Conservation (phyloP, 2,797 vertebrate genomes). For the Staurois parvus region DNA sequence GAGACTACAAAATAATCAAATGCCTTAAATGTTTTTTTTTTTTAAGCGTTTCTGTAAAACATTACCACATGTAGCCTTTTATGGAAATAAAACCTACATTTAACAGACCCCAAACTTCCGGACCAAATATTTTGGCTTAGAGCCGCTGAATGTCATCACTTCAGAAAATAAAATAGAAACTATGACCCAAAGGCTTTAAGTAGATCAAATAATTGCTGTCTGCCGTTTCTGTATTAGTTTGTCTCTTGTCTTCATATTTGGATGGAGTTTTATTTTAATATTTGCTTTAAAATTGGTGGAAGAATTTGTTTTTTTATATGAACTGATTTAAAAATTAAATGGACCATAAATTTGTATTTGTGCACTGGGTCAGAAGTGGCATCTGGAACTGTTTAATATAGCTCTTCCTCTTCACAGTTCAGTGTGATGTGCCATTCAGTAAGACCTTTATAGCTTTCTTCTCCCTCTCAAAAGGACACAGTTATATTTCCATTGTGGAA, state of each 20-base stretch:
- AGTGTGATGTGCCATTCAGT: neutral
- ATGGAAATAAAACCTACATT: slow-evolving; percentile 36
- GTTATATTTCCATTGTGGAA: no score
- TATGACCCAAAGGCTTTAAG: neutral
- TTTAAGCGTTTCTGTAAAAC: slow-evolving; percentile 23
- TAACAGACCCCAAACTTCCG: slow-evolving; percentile 34
- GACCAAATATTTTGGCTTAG: slow-evolving; percentile 16
- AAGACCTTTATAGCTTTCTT: neutral
- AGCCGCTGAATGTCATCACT: slow-evolving; percentile 19
- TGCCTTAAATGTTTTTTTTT: slow-evolving; percentile 8
- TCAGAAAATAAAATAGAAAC: slow-evolving; percentile 37
- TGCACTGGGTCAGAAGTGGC: neutral
- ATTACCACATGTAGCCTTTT: slow-evolving; percentile 46
- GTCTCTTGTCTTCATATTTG: neutral
- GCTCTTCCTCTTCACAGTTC: neutral
- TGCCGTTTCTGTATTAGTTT: neutral
- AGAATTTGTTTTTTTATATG: slow-evolving; percentile 13
- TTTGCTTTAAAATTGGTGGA: neutral
- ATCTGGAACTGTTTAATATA: slow-evolving; percentile 21
- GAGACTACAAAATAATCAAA: slow-evolving; percentile 18
- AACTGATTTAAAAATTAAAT: slow-evolving; percentile 16
- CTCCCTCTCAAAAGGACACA: no score
- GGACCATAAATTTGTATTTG: slow-evolving; percentile 3
- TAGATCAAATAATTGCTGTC: slow-evolving; percentile 11
- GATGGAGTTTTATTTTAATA: neutral